These are phyloP conservation scores for Riparia riparia DNA, from an alignment of 2,113 vertebrate species.

Conservation along the genomic window DNA sequence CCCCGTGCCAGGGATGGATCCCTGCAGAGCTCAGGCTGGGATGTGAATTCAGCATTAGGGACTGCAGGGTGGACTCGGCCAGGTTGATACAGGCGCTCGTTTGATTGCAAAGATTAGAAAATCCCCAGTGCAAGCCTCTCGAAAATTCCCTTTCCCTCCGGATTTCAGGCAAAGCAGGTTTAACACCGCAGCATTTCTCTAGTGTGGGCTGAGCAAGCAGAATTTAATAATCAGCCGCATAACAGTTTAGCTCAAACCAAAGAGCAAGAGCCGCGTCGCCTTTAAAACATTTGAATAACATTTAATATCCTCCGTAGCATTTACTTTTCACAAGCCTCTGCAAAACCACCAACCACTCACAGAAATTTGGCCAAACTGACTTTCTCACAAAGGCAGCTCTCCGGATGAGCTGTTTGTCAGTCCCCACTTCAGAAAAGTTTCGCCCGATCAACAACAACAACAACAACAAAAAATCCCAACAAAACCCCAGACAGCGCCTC, in stretches of 20 bases:
- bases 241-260: background rate
- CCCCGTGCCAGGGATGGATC: accelerated
- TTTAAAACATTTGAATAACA: background rate
- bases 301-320: background rate
- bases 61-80: background rate
- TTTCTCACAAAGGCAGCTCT: background rate
- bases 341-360: background rate
- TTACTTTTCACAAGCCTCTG: background rate
- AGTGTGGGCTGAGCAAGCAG: background rate
- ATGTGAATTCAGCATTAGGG: accelerated
- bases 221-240: background rate
- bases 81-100: background rate
- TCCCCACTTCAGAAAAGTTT: background rate
- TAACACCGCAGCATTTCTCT: background rate
- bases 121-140: background rate
- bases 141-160: background rate
- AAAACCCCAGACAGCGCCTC: constrained; percentile 47
- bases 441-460: background rate
- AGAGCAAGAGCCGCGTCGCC: background rate
- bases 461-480: background rate
- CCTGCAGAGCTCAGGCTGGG: background rate
- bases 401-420: background rate
- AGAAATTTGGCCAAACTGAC: background rate
- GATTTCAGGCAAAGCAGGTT: background rate
- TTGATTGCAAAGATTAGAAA: background rate